Conservation (phyloP, 1,140 invertebrate genomes). For the Triops cancriformis region DNA sequence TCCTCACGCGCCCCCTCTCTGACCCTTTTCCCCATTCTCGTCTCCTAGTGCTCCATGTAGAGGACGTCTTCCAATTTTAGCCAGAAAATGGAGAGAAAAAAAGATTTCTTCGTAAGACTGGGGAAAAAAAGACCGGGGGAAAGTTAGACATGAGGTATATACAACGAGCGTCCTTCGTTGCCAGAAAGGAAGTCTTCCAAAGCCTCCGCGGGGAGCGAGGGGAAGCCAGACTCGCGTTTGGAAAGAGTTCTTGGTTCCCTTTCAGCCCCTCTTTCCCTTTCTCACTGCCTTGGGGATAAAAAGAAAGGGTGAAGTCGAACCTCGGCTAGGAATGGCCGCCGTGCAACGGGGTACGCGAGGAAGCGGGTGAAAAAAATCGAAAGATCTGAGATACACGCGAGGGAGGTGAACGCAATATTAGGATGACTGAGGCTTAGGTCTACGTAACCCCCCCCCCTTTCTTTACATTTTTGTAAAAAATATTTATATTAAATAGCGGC, state of each 20-base stretch:
- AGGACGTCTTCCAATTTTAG: neutral
- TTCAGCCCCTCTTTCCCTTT: neutral
- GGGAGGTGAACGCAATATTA: neutral
- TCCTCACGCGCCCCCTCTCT: neutral
- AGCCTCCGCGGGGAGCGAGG: constrained; percentile 1
- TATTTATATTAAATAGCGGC: neutral
- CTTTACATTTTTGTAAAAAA: neutral
- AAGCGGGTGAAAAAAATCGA: neutral
- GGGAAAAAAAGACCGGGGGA: neutral
- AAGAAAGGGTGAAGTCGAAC: neutral
- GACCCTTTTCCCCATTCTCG: neutral
- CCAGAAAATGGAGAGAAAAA: neutral
- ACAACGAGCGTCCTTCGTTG: neutral
- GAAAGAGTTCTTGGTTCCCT: neutral
- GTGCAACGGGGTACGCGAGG: neutral
- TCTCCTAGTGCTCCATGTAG: neutral
- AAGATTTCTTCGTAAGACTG: neutral
- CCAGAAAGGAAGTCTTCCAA: constrained; percentile 10
- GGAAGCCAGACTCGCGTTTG: constrained; percentile 3
- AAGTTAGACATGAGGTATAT: constrained; percentile 3
- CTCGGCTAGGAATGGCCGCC: neutral
- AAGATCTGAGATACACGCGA: neutral
- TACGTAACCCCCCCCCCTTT: neutral
- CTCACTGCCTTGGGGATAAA: neutral
- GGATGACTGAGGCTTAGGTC: neutral